Evolutionary conservation across 2,113 vertebrate species (phyloP).

Genomic region (Rousettus leschenaultii): DNA sequence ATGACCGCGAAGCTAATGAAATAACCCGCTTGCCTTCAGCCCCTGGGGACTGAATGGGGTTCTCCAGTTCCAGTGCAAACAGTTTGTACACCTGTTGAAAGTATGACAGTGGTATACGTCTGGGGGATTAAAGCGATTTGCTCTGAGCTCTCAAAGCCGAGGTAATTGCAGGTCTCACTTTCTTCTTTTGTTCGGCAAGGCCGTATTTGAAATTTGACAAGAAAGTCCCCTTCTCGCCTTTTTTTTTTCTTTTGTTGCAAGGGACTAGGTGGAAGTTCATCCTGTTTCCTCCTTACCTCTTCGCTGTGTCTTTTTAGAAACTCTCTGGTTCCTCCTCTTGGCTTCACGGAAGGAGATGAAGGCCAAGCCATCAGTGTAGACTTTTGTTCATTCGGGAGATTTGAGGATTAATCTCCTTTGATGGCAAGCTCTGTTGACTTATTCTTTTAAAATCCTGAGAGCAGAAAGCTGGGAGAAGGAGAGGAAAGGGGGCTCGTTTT

Average conservation of each 20-base stretch:
- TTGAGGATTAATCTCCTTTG: not conserved
- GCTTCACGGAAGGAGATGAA: not conserved
- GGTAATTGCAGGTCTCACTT: constrained; percentile 65
- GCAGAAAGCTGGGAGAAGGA: not conserved
- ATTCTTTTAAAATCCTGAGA: not conserved
- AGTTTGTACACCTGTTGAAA: constrained; percentile 72
- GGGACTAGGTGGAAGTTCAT: not conserved
- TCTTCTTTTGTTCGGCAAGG: constrained; percentile 49
- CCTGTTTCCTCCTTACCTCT: not conserved
- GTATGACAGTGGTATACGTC: constrained; percentile 62
- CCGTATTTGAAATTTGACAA: constrained; percentile 49
- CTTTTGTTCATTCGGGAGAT: not conserved
- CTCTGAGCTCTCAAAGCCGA: constrained; percentile 64
- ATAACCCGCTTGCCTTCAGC: not conserved
- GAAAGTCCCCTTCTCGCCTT: not conserved
- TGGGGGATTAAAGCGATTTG: constrained; percentile 65
- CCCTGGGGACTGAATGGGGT: not conserved
- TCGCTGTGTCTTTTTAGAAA: not conserved
- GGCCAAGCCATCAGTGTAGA: accelerated
- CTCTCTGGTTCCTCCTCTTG: not conserved
- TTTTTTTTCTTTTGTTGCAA: not conserved
- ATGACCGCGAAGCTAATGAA: not conserved
- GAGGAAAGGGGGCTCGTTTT: not conserved
- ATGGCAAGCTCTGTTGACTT: not conserved
- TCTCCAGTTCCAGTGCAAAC: constrained; percentile 21